A percentile compares a stretch with the other conserved stretches of the same genome.
Conservation (phyloP, 2,797 vertebrate genomes). For the Tadarida brasiliensis region DNA sequence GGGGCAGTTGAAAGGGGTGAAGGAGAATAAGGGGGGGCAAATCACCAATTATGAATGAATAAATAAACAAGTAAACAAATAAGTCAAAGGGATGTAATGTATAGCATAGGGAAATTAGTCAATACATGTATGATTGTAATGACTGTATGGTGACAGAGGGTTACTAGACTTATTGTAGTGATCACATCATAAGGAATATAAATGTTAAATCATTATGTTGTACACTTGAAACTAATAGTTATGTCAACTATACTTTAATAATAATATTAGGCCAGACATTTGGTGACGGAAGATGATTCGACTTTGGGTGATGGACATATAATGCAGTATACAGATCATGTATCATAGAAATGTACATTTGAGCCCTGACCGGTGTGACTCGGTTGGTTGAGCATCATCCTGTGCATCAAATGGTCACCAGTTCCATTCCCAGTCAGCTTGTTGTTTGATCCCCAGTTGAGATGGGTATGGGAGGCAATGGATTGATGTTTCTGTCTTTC, state of each 20-base stretch:
- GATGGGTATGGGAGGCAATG: too few relatives aligned
- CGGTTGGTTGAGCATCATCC: too few relatives aligned
- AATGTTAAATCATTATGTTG: background rate
- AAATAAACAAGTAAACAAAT: background rate
- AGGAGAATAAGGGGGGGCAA: too few relatives aligned
- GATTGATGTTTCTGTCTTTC: too few relatives aligned
- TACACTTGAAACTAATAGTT: background rate
- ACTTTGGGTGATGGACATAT: too few relatives aligned
- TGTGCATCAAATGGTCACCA: too few relatives aligned
- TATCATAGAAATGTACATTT: too few relatives aligned
- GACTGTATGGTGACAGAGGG: background rate
- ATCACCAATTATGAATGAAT: background rate
- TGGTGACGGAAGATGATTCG: too few relatives aligned
- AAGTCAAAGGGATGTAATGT: background rate
- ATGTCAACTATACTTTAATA: background rate
- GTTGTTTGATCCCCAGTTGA: too few relatives aligned
- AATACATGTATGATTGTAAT: background rate
- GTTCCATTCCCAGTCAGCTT: too few relatives aligned
- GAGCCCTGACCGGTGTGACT: too few relatives aligned
- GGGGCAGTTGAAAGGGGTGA: background rate
- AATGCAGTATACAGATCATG: too few relatives aligned
- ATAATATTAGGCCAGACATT: background rate
- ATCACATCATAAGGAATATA: background rate
- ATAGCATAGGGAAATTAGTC: background rate
- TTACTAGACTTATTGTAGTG: background rate